A percentile compares a stretch with the other conserved stretches of the same genome.
These are phyloP conservation scores for Drosophila kokeensis DNA, from an alignment of 2,888 invertebrate genomes.

Conservation along the genomic window DNA sequence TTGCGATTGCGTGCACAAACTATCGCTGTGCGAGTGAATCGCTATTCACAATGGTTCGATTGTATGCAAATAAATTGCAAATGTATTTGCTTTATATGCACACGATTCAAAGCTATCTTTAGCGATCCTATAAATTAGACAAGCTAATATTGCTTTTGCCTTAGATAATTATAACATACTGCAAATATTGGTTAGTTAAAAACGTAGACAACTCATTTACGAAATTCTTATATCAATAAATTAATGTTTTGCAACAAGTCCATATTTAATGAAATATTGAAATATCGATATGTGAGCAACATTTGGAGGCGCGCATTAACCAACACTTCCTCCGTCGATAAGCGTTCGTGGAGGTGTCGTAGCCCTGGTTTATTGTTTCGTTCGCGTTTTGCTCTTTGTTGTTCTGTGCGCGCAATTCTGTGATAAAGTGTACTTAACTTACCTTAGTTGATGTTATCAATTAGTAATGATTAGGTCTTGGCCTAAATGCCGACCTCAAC, in stretches of 20 bases:
- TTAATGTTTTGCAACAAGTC: background rate
- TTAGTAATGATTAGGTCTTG: conserved; percentile 51
- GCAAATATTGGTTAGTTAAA: background rate
- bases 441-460: conserved; percentile 62
- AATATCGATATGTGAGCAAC: conserved; percentile 24
- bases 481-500: conserved; percentile 25
- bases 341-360: background rate
- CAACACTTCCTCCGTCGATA: conserved; percentile 22
- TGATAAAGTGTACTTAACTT: conserved; percentile 75
- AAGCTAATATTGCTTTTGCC: background rate
- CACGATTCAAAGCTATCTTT: background rate
- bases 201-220: background rate
- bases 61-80: background rate
- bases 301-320: conserved; percentile 14
- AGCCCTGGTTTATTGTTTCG: conserved; percentile 59
- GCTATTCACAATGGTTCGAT: background rate
- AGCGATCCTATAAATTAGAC: background rate
- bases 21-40: background rate
- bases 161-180: background rate
- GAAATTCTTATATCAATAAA: background rate
- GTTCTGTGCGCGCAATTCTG: conserved; percentile 63
- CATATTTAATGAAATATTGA: background rate
- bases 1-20: too few relatives aligned
- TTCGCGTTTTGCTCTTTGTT: conserved; percentile 61
- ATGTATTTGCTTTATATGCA: background rate